These are phyloP conservation scores for Boulengerochromis microlepis DNA, from an alignment of 2,113 vertebrate genomes.

Conservation along the genomic window DNA sequence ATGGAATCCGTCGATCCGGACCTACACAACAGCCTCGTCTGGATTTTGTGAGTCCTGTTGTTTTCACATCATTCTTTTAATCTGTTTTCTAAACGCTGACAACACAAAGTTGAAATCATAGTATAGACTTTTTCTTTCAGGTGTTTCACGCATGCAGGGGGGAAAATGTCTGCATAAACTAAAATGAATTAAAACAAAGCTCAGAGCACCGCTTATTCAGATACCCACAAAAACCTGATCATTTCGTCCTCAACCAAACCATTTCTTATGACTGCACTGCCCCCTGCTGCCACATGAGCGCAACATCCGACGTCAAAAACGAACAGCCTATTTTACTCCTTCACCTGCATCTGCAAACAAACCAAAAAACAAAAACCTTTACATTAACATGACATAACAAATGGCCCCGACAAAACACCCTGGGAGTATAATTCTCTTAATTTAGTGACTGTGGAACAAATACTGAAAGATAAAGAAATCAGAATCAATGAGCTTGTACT, in stretches of 20 bases:
- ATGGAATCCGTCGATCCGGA: conserved; percentile 98
- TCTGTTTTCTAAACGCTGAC: background rate
- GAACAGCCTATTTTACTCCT: background rate
- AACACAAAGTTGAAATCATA: background rate
- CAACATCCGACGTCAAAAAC: background rate
- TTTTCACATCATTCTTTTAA: background rate
- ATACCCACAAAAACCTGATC: background rate
- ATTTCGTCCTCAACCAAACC: background rate
- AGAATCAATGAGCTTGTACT: background rate
- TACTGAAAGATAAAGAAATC: background rate
- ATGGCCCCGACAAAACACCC: background rate
- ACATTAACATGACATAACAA: background rate
- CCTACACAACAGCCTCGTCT: conserved; percentile 97
- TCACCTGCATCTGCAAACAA: background rate
- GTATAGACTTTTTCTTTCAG: background rate
- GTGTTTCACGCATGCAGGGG: background rate
- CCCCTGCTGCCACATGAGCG: conserved; percentile 20
- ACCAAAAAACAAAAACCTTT: background rate
- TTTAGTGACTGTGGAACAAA: background rate
- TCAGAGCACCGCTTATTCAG: background rate
- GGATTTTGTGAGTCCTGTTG: conserved; percentile 85
- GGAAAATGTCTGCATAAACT: background rate
- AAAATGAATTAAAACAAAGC: background rate
- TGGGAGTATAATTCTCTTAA: background rate
- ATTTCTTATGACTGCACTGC: background rate